phyloP scores from a whole-genome alignment of 2,797 vertebrate genomes.

The Argya squamiceps region DNA sequence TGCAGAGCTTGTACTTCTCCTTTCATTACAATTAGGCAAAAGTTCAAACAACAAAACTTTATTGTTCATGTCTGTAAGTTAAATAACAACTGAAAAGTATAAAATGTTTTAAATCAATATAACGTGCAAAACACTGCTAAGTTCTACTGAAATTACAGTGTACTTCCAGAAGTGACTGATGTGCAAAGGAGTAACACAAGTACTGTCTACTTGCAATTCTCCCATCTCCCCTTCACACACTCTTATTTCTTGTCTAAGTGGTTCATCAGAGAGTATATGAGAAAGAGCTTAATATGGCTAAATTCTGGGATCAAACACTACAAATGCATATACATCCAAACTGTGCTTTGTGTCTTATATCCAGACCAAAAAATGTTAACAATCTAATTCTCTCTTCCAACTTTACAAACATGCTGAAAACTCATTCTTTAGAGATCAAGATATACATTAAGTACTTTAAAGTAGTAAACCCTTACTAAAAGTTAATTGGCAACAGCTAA shows the following conservation, averaged over 20 bases:
- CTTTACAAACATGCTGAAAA: neutral
- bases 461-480: neutral
- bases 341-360: neutral
- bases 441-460: neutral
- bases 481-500: neutral
- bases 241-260: neutral
- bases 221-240: neutral
- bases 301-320: neutral
- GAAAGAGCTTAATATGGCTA: neutral
- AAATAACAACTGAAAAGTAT: conserved; percentile 2
- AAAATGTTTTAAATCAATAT: neutral
- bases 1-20: conserved; percentile 24
- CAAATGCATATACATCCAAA: neutral
- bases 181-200: neutral
- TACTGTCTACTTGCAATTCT: neutral
- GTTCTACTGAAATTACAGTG: neutral
- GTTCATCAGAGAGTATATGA: neutral
- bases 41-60: conserved; percentile 50
- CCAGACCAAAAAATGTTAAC: neutral
- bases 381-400: neutral
- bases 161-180: neutral
- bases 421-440: neutral
- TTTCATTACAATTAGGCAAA: conserved; percentile 33
- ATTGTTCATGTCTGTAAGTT: neutral
- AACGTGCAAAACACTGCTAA: neutral